Conservation (phyloP, 2,113 vertebrate species). For the Plestiodon gilberti region DNA sequence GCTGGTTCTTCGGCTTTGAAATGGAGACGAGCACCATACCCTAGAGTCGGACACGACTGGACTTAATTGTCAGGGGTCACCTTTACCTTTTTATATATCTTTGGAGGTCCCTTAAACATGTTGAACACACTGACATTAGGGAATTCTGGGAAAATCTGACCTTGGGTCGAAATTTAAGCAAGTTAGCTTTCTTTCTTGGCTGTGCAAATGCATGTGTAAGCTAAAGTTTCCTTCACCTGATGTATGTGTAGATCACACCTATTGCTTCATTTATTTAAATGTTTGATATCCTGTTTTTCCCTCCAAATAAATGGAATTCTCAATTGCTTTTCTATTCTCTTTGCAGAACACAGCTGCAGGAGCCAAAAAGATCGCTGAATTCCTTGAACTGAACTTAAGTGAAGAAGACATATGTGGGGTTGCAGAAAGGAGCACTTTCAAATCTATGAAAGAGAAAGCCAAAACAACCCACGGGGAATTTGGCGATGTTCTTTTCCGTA, state of each 20-base stretch:
- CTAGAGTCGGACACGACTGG: no score
- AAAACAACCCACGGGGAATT: constrained; percentile 38
- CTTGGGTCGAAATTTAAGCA: no score
- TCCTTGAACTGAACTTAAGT: constrained; percentile 52
- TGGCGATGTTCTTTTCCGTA: constrained; percentile 51
- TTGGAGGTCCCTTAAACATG: no score
- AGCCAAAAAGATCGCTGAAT: constrained; percentile 60
- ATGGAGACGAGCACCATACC: no score
- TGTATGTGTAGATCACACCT: not conserved
- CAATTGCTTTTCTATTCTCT: not conserved
- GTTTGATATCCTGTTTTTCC: no score
- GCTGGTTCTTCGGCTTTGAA: no score
- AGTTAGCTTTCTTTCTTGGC: not conserved
- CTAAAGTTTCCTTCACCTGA: not conserved
- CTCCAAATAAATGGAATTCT: no score
- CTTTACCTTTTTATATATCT: no score
- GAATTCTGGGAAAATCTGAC: no score
- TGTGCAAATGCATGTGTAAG: not conserved
- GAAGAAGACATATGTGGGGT: constrained; percentile 48
- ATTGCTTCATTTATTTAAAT: not conserved
- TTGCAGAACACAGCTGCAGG: constrained; percentile 40
- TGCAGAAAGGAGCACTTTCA: constrained; percentile 58
- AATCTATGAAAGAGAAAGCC: constrained; percentile 59
- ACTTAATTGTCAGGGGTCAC: no score
- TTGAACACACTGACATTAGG: no score